Percentiles rank a stretch among this genome's conserved stretches.
These are phyloP conservation scores for Holacanthus passer DNA, from an alignment of 2,113 vertebrate genomes.

Conservation along the genomic window DNA sequence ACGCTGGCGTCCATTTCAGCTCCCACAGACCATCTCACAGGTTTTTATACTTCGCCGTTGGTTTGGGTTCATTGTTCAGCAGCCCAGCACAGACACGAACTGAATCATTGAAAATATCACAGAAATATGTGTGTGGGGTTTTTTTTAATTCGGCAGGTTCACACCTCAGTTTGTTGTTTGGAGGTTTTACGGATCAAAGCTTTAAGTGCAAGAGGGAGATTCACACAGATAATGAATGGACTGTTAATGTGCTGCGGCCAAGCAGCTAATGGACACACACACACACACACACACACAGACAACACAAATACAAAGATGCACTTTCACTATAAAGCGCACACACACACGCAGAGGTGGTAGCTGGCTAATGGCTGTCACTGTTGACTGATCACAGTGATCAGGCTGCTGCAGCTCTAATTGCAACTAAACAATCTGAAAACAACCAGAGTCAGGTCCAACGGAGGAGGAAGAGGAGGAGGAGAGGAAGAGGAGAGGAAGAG, in stretches of 20 bases:
- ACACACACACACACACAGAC: slow-evolving; percentile 26
- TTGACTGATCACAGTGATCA: slow-evolving; percentile 77
- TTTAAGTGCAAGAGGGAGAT: slow-evolving; percentile 69
- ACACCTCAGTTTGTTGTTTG: slow-evolving; percentile 62
- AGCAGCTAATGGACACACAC: slow-evolving; percentile 90
- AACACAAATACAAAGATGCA: slow-evolving; percentile 16
- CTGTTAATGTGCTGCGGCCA: slow-evolving; percentile 96
- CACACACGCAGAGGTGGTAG: slow-evolving; percentile 41
- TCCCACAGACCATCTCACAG: background rate
- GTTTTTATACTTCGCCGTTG: slow-evolving; percentile 4
- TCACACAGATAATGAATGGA: slow-evolving; percentile 93
- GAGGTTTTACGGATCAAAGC: slow-evolving; percentile 70
- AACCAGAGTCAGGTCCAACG: slow-evolving; percentile 44
- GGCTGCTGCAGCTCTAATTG: slow-evolving; percentile 72
- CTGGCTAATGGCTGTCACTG: slow-evolving; percentile 75
- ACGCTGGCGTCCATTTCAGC: background rate
- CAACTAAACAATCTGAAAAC: slow-evolving; percentile 75
- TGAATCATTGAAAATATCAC: slow-evolving; percentile 50
- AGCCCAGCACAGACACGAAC: slow-evolving; percentile 26
- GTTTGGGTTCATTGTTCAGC: slow-evolving; percentile 30
- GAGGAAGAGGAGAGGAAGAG: background rate
- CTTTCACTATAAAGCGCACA: slow-evolving; percentile 29
- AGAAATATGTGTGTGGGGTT: no score
- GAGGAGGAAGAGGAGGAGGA: slow-evolving; percentile 15
- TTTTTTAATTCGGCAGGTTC: slow-evolving; percentile 63